Percentiles rank a stretch among this genome's conserved stretches.
Conservation (phyloP, 2,888 invertebrate species). For the Urechis unicinctus region DNA sequence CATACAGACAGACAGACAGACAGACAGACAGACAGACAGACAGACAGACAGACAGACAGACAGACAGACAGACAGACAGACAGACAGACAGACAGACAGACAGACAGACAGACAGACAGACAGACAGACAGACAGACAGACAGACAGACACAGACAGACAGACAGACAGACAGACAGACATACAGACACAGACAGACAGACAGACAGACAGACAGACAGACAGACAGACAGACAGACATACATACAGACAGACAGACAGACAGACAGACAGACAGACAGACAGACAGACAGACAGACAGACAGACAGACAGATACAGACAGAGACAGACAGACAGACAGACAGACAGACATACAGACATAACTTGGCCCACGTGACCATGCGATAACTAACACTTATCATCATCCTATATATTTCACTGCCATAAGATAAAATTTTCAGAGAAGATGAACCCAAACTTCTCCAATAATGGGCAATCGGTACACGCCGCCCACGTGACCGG, state of each 20-base stretch:
- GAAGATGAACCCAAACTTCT: too few species aligned
- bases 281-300: constrained; percentile 18
- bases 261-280: constrained; percentile 18
- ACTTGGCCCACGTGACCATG: too few species aligned
- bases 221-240: constrained; percentile 16
- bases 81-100: constrained; percentile 19
- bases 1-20: too few species aligned
- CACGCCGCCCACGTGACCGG: too few species aligned
- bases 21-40: constrained; percentile 18
- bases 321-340: constrained; percentile 19
- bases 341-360: too few species aligned
- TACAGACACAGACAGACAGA: constrained; percentile 17
- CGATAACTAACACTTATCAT: too few species aligned
- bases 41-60: constrained; percentile 18
- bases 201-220: constrained; percentile 19
- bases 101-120: constrained; percentile 15
- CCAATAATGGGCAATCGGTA: too few species aligned
- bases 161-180: too few species aligned
- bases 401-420: too few species aligned
- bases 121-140: constrained; percentile 19
- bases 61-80: constrained; percentile 15
- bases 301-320: constrained; percentile 18
- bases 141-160: constrained; percentile 18
- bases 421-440: too few species aligned
- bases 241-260: too few species aligned